A percentile compares a stretch with the other conserved stretches of the same genome.
Evolutionary conservation across 1,140 invertebrate species (phyloP).

Genomic region (Eubasilissa regina): DNA sequence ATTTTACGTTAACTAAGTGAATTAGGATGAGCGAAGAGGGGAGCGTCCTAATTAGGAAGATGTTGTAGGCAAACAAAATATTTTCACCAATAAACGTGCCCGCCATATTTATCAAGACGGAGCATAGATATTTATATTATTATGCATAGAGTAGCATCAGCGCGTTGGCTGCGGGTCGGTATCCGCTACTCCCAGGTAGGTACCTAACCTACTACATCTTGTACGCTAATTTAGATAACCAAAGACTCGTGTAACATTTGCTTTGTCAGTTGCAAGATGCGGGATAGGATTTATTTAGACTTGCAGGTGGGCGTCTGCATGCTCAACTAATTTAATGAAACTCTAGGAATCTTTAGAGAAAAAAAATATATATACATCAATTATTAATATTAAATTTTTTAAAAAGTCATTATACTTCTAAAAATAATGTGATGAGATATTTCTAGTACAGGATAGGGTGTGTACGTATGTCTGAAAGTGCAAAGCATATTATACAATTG

Average conservation of each 20-base stretch:
- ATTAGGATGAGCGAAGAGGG: conserved; percentile 26
- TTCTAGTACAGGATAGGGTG: too few species aligned
- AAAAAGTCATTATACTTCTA: too few species aligned
- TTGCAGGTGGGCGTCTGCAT: background rate
- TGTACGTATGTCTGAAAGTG: too few species aligned
- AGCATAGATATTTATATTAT: conserved; percentile 47
- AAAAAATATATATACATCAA: too few species aligned
- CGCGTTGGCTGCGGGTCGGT: background rate
- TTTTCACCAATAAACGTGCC: conserved; percentile 49
- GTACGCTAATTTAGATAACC: conserved; percentile 46
- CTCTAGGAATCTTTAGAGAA: too few species aligned
- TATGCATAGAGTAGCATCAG: conserved; percentile 31
- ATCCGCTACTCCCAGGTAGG: background rate
- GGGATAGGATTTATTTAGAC: conserved; percentile 28
- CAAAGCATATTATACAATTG: too few species aligned
- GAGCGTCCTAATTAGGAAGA: conserved; percentile 43
- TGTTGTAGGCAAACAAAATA: conserved; percentile 50
- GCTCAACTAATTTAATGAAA: background rate
- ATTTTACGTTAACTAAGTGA: conserved; percentile 46
- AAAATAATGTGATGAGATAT: too few species aligned
- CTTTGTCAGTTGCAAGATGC: conserved; percentile 13
- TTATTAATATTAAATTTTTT: too few species aligned
- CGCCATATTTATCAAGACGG: conserved; percentile 46
- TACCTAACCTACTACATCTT: conserved; percentile 14
- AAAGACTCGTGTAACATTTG: conserved; percentile 45